Conservation (phyloP, 1,140 invertebrate species). For the Dysdera silvatica region DNA sequence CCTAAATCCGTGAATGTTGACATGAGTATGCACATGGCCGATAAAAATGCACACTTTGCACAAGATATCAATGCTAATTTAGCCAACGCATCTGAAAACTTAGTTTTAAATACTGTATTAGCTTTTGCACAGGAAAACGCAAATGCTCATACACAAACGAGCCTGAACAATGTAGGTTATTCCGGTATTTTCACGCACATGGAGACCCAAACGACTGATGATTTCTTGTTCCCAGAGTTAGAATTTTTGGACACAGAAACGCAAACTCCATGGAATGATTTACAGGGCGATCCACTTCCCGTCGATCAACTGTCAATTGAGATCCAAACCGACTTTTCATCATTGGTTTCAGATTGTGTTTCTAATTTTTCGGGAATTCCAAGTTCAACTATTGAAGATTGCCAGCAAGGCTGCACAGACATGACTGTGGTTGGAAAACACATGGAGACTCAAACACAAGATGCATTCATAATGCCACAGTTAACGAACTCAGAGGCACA, state of each 20-base stretch:
- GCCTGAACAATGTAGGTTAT: neutral
- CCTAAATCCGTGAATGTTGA: no score
- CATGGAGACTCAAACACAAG: constrained; percentile 21
- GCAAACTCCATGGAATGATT: constrained; percentile 31
- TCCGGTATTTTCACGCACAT: constrained; percentile 7
- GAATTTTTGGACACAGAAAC: constrained; percentile 31
- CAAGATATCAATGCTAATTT: no score
- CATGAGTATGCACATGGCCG: no score
- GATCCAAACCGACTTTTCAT: constrained; percentile 25
- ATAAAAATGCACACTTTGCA: no score
- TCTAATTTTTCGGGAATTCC: constrained; percentile 4
- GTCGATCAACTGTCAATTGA: constrained; percentile 23
- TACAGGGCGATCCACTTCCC: constrained; percentile 8
- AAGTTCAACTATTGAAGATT: constrained; percentile 7
- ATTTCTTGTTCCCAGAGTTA: constrained; percentile 26
- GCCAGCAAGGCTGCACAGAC: neutral
- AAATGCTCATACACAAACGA: neutral
- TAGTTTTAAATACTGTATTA: neutral
- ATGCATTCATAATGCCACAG: constrained; percentile 1
- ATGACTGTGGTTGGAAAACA: neutral
- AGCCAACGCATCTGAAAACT: no score
- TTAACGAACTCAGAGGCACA: constrained; percentile 25
- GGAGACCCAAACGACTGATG: constrained; percentile 29
- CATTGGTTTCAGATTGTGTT: neutral
- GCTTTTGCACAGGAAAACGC: neutral